Conservation (phyloP, 2,113 vertebrate species). For the Diglossa brunneiventris region DNA sequence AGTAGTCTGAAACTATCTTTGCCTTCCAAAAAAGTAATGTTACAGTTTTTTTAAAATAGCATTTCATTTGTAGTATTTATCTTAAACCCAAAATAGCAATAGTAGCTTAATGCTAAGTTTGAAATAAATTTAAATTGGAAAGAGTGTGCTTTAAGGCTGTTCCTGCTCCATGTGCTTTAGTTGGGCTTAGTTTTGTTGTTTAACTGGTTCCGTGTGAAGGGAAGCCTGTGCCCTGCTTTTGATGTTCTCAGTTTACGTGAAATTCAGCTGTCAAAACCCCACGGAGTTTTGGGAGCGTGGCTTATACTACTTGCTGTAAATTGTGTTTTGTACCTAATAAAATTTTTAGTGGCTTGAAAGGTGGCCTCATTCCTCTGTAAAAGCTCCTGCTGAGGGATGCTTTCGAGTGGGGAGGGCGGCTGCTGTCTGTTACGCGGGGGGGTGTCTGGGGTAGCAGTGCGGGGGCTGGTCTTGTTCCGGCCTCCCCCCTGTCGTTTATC, state of each 20-base stretch:
- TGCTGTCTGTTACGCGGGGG: accelerated
- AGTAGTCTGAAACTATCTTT: neutral
- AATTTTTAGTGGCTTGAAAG: neutral
- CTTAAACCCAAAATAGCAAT: neutral
- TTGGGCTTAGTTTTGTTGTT: neutral
- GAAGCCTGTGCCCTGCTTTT: no score
- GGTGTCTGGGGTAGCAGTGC: neutral
- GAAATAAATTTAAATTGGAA: neutral
- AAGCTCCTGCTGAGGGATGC: accelerated
- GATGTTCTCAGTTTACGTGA: neutral
- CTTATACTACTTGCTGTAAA: neutral
- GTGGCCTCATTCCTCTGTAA: accelerated
- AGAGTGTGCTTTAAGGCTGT: neutral
- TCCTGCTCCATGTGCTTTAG: accelerated
- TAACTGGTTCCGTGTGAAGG: accelerated
- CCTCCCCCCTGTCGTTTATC: accelerated
- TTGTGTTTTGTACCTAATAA: neutral
- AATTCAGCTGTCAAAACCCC: neutral
- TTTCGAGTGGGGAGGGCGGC: accelerated
- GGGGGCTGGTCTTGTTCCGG: accelerated
- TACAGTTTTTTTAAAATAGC: neutral
- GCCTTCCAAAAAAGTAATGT: neutral
- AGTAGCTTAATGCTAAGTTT: neutral
- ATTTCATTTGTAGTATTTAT: neutral
- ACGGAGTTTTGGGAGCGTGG: accelerated